Evolutionary conservation across 2,888 invertebrate genomes (phyloP), one percentile per base, ranked within the genome.

Genomic region (Cataglyphis albicans): DNA sequence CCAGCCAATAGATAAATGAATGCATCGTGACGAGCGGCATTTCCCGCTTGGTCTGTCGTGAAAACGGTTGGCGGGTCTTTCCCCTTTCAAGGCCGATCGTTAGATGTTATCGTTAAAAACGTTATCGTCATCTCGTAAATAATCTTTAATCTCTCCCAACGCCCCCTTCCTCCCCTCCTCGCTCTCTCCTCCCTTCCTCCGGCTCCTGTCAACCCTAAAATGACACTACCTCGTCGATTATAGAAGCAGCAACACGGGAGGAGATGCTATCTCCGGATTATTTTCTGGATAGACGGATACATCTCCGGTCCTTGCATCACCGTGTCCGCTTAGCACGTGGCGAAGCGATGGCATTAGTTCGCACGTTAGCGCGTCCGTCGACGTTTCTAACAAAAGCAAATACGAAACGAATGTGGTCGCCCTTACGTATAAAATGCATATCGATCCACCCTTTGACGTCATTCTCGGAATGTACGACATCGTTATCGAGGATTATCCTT

Each of bases 281-380:
- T 94, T 94, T 94, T 94, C 92, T 90, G 92, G 92, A 93, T 94
- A 94, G 93, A 93, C 91, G 93, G 92, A 93, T 91, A 89, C 91
- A 89, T 91, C 90, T 90, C 87, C 81, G 85, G 81, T 55, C 83
- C 83, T 29, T 68, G 82, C 76, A 73, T 67, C 83, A 35, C 91
- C 87, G 91, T 67, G 82, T 44, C 91, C 87, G 91, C 90, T 91
- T 88, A 89, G 85, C 85, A 84, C 88, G 87, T 73, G 83, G 83
- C 64, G 15, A 25, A 86, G 87, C 88, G 89, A 87, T 90, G 91
- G 44, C 59, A 29, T 70, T 44, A 59, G 89, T 87, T 92, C 90
- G 87, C 89, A 88, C 90, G 89, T 90, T 91, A 87, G 21, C 81
- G 83, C 81, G 83, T 83, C 78, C 78, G 57, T 75, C 78, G 29